Base-by-base conservation (phyloP, 2,113 vertebrate species). In the Rissa tridactyla region DNA sequence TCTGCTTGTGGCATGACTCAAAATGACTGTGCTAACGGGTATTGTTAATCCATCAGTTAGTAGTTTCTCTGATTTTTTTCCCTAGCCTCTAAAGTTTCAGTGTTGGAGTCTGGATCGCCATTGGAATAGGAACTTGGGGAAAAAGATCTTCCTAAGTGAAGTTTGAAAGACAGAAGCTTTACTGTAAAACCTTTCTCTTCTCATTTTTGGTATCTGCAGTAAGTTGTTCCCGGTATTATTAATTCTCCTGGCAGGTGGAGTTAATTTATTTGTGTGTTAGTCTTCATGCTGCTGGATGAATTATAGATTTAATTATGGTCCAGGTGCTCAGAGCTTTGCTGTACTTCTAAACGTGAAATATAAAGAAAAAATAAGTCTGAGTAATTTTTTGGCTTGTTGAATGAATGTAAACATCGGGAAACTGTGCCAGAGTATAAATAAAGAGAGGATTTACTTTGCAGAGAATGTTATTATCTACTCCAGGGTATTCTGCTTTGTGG, bases 281-380 rank as follows among this genome's bases (percentile, higher is more conserved):
- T 88, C 78, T 94, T 90, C 55, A 51, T 92, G 82, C 84, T 94
- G 64, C 51, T 90, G 64, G 70, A 60, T 93, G 85, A 97, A n/a
- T 97, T 96, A 92, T 57, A 88, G 91, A 96, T 93, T 94, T 96
- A 95, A 97, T 97, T 97, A 90, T 70, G 51, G 81, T 71, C 68
- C 90, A 86, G 84, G 93, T 90, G 89, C 55, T 94, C 82, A 95
- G 75, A 96, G 82, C 58, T 96, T 94, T 92, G 79, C 76, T 22
- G 14, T 78, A 94, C n/a, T 82, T 95, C 68, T 83, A 15, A 80
- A 92, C 1, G 9, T 93, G 60, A 93, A 91, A 92, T 91, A 73
- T 85, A 80, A 92, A 83, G 49, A 57, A 93, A 95, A 95, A 97
- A 60, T 38, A 94, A 89, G 36, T 94, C 61, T 79, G 71, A 94